phyloP scores from a whole-genome alignment of 2,113 vertebrate species.

The Gymnogyps californianus region DNA sequence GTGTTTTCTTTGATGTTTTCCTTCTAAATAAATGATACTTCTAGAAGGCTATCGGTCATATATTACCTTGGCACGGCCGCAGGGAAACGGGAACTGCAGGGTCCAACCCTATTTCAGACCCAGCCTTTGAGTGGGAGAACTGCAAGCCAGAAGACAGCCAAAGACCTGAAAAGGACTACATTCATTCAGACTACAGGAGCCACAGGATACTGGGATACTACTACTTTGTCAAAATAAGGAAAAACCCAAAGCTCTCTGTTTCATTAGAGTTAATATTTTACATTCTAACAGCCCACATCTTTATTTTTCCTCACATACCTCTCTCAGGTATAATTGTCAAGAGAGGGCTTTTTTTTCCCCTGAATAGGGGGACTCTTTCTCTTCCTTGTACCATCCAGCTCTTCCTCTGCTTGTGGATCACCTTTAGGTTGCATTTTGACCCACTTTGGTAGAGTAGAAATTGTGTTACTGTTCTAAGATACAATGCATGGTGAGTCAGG shows the following conservation, averaged over 20 bases:
- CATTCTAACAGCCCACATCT: not conserved
- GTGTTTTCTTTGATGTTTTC: not conserved
- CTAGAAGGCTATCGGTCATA: not conserved
- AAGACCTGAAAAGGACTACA: not conserved
- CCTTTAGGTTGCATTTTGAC: not conserved
- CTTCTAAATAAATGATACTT: not conserved
- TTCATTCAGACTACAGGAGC: not conserved
- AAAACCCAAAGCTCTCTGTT: fast-evolving
- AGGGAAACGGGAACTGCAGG: not conserved
- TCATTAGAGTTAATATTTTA: not conserved
- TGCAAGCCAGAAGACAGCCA: not conserved
- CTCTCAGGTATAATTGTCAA: not conserved
- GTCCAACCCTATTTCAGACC: not conserved
- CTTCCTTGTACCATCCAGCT: not conserved
- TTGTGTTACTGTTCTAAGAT: not conserved
- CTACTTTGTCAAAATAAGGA: not conserved
- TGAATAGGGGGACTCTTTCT: not conserved
- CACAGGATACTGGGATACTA: no score
- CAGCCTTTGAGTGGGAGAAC: not conserved
- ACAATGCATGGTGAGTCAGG: not conserved
- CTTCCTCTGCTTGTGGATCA: not conserved
- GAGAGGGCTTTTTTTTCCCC: not conserved
- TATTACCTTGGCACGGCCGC: not conserved
- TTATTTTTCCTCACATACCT: not conserved
- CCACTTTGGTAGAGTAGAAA: not conserved